These are phyloP conservation scores for Diachasma alloeum DNA, from an alignment of 1,140 invertebrate species.

Conservation along the genomic window DNA sequence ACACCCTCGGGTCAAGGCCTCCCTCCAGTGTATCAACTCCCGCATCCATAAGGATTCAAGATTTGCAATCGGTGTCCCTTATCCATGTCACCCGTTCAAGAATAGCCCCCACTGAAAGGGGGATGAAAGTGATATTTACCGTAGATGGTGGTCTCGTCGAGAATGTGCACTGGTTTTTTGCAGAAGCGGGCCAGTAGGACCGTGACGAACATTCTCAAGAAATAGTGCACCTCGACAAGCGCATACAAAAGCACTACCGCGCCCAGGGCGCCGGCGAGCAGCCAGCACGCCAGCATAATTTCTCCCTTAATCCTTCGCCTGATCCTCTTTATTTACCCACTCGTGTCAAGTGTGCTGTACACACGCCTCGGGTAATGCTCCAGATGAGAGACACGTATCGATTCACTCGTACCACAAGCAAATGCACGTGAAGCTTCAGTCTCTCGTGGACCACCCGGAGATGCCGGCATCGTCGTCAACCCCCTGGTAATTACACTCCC, in stretches of 20 bases:
- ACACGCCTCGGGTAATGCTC: neutral
- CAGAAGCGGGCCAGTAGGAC: conserved; percentile 70
- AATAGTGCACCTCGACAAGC: conserved; percentile 74
- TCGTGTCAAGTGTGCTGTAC: neutral
- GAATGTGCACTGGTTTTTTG: conserved; percentile 71
- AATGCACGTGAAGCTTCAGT: neutral
- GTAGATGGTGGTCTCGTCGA: conserved; percentile 72
- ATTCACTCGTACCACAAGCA: neutral
- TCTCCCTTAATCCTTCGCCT: neutral
- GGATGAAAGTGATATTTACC: conserved; percentile 60
- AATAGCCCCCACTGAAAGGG: neutral
- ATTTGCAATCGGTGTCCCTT: neutral
- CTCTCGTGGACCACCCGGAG: conserved; percentile 14
- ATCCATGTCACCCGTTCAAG: neutral
- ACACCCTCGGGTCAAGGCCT: conserved; percentile 45
- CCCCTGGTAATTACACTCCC: no score
- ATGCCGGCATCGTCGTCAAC: conserved; percentile 12
- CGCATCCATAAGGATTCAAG: conserved; percentile 46
- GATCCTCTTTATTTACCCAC: neutral
- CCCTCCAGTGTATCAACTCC: conserved; percentile 33
- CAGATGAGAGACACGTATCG: neutral
- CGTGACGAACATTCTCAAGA: conserved; percentile 71
- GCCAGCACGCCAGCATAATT: conserved; percentile 60
- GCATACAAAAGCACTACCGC: conserved; percentile 67
- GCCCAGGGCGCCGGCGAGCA: conserved; percentile 59